phyloP scores from a whole-genome alignment of 2,113 vertebrate species.

The Alethe diademata region DNA sequence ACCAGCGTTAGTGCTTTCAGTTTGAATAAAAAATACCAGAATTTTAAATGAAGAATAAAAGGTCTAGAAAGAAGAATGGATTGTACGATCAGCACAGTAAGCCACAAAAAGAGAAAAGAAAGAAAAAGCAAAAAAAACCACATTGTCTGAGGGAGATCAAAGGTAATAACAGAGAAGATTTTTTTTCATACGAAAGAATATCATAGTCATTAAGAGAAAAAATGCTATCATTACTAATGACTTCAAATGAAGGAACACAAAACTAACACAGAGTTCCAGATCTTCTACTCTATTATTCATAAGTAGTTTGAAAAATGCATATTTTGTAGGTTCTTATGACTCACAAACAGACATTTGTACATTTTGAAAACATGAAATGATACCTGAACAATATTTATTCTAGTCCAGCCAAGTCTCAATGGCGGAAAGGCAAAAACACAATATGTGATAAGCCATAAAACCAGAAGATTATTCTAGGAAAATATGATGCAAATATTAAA shows the following conservation, averaged over 20 bases:
- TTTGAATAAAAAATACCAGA: not conserved
- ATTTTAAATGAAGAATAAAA: slow-evolving; percentile 3
- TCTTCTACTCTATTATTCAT: not conserved
- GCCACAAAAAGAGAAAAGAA: not conserved
- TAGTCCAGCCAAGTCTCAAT: not conserved
- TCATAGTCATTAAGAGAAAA: not conserved
- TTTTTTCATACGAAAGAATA: not conserved
- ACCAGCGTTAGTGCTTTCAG: not conserved
- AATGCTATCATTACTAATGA: not conserved
- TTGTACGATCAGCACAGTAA: not conserved
- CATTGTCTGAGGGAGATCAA: not conserved
- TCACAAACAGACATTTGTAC: not conserved
- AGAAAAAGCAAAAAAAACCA: fast-evolving
- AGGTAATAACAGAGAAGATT: not conserved
- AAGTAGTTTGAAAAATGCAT: not conserved
- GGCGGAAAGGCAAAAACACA: not conserved
- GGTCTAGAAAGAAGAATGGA: not conserved
- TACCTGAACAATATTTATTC: not conserved
- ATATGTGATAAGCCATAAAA: not conserved
- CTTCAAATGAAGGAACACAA: not conserved
- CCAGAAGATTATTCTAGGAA: not conserved
- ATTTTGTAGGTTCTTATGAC: not conserved
- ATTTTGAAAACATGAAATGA: not conserved
- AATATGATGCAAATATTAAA: not conserved
- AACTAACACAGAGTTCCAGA: not conserved